Conservation (phyloP, 2,888 invertebrate genomes). For the Chrysina gloriosa region DNA sequence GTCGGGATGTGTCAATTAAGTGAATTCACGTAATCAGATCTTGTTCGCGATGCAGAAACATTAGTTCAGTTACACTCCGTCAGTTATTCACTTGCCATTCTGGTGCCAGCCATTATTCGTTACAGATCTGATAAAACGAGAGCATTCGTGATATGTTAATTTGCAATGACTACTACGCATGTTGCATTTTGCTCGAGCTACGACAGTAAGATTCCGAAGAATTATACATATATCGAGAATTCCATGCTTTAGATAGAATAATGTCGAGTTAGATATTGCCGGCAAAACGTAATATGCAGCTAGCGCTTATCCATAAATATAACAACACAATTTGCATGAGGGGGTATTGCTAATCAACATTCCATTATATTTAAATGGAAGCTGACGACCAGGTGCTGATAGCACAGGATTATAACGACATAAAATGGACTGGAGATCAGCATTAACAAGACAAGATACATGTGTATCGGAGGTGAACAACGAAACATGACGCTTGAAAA, state of each 20-base stretch:
- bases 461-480: no score
- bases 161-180: neutral
- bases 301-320: no score
- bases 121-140: constrained; percentile 22
- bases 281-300: neutral
- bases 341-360: no score
- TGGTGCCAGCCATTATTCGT: constrained; percentile 27
- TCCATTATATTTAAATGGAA: no score
- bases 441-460: no score
- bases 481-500: no score
- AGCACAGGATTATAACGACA: no score
- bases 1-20: constrained; percentile 50
- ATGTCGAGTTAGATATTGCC: neutral
- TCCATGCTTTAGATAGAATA: neutral
- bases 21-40: constrained; percentile 46
- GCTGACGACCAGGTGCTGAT: no score
- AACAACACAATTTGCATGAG: no score
- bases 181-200: constrained; percentile 2
- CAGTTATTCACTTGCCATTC: constrained; percentile 31
- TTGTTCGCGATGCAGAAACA: constrained; percentile 44
- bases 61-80: constrained; percentile 23
- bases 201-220: neutral
- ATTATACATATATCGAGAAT: neutral
- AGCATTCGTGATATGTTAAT: constrained; percentile 23
- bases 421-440: no score